These are phyloP conservation scores for Sphenodon punctatus DNA, from an alignment of 2,797 vertebrate genomes.

Conservation along the genomic window DNA sequence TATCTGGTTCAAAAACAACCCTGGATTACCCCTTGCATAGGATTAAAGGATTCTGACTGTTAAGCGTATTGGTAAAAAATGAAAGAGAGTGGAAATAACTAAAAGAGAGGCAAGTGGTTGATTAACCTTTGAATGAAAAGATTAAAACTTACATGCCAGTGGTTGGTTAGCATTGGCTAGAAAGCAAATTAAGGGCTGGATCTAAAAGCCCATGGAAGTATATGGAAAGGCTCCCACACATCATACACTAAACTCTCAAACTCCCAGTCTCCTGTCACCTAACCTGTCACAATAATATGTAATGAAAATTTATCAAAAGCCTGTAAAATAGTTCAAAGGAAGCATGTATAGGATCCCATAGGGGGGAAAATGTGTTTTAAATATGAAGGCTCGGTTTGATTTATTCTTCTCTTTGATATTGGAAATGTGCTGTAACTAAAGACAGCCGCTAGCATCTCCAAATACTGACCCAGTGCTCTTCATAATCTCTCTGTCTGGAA, in stretches of 20 bases:
- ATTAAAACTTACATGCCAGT: neutral
- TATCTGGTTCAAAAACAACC: neutral
- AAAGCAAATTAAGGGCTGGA: neutral
- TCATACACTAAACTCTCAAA: conserved; percentile 11
- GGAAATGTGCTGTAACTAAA: conserved; percentile 19
- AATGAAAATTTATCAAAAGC: conserved; percentile 2
- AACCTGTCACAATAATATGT: neutral
- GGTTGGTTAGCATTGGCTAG: neutral
- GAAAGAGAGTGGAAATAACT: neutral
- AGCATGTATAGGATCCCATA: neutral
- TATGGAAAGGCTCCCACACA: neutral
- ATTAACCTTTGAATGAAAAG: neutral
- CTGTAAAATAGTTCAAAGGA: conserved; percentile 39
- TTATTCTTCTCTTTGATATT: conserved; percentile 26
- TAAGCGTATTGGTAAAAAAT: neutral
- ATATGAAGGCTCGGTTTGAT: conserved; percentile 27
- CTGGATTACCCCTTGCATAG: neutral
- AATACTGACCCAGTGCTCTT: neutral
- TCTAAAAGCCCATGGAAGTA: neutral
- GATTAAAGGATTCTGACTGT: neutral
- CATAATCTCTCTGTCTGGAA: neutral
- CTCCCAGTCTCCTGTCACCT: neutral
- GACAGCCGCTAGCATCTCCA: neutral
- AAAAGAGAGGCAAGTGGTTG: neutral
- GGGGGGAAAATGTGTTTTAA: conserved; percentile 18